phyloP scores from a whole-genome alignment of 1,140 invertebrate genomes.

The Drosophila saltans region DNA sequence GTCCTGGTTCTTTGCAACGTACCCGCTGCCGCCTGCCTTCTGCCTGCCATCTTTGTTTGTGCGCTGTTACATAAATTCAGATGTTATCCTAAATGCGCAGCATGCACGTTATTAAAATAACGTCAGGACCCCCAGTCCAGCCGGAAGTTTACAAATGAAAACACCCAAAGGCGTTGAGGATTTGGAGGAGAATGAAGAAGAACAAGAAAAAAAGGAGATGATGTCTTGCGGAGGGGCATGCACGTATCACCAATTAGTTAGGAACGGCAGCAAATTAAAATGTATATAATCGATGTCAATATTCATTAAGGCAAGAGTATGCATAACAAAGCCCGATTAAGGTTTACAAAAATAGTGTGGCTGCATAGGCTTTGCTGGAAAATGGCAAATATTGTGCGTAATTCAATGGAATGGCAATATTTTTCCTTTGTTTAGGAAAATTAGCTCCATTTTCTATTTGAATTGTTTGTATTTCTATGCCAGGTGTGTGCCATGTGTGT shows the following conservation, averaged over 20 bases:
- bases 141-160: slow-evolving; percentile 52
- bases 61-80: slow-evolving; percentile 81
- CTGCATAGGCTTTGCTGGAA: background rate
- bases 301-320: slow-evolving; percentile 30
- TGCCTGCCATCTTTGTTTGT: slow-evolving; percentile 76
- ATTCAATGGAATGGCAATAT: background rate
- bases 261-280: slow-evolving; percentile 21
- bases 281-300: slow-evolving; percentile 41
- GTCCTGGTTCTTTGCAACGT: slow-evolving; percentile 50
- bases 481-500: background rate
- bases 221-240: background rate
- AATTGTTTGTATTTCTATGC: background rate
- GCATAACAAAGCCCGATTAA: slow-evolving; percentile 11
- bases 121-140: slow-evolving; percentile 38
- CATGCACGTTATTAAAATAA: slow-evolving; percentile 81
- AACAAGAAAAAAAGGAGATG: slow-evolving; percentile 1
- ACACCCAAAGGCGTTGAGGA: slow-evolving; percentile 13
- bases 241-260: slow-evolving; percentile 40
- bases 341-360: background rate
- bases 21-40: slow-evolving; percentile 16
- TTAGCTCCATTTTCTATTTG: slow-evolving; percentile 6
- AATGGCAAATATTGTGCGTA: background rate
- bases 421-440: background rate
- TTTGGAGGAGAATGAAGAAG: slow-evolving; percentile 24
- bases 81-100: slow-evolving; percentile 82